phyloP scores from a whole-genome alignment of 2,797 vertebrate species.

The Poeciliopsis turneri region DNA sequence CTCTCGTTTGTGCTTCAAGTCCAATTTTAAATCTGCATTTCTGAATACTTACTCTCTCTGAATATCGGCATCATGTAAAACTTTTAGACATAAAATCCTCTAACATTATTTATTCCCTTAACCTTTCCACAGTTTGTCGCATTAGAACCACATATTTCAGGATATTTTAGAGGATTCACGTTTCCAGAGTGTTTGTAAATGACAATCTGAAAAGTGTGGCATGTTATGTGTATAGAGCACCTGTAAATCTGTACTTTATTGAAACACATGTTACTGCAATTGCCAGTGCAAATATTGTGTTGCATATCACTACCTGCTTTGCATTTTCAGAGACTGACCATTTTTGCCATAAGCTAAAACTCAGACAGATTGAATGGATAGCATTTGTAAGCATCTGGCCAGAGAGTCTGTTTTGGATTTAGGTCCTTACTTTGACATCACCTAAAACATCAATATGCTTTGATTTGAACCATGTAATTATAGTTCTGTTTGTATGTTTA shows the following conservation, averaged over 20 bases:
- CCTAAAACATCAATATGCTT: not conserved
- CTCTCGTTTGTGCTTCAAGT: not conserved
- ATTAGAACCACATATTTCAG: not conserved
- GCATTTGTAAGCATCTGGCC: not conserved
- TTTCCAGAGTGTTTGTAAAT: not conserved
- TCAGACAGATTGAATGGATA: too few species aligned
- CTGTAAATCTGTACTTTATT: not conserved
- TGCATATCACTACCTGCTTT: not conserved
- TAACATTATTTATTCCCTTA: not conserved
- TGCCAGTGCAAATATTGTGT: not conserved
- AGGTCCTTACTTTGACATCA: not conserved
- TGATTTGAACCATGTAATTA: not conserved
- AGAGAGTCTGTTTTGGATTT: not conserved
- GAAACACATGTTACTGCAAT: not conserved
- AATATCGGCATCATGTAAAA: not conserved
- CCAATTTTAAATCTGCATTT: not conserved
- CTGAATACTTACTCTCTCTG: not conserved
- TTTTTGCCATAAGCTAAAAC: too few species aligned
- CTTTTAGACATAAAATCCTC: not conserved
- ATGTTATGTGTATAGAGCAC: not conserved
- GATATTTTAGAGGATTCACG: not conserved
- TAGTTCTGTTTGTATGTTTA: not conserved
- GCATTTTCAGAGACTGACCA: not conserved
- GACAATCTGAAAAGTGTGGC: not conserved
- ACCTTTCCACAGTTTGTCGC: not conserved